Evolutionary conservation across 2,888 invertebrate species (phyloP).

Genomic region (Piscicola geometra): DNA sequence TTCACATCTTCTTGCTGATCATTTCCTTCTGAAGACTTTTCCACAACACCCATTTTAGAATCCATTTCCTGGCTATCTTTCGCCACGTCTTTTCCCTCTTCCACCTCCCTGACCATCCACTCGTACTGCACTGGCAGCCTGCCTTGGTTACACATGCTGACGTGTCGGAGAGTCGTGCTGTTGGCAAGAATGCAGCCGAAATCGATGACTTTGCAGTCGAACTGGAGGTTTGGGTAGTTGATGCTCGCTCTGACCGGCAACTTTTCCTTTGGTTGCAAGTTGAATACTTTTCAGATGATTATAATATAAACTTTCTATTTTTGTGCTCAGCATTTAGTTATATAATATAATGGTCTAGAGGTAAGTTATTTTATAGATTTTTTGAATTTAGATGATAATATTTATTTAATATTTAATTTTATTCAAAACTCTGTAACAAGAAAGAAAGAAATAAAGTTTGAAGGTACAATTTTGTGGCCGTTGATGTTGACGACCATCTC

Average conservation of each 20-base stretch:
- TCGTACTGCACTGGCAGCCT: conserved; percentile 59
- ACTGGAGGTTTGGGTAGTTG: conserved; percentile 66
- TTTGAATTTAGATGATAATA: not conserved
- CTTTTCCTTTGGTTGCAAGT: conserved; percentile 61
- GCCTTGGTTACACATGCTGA: conserved; percentile 60
- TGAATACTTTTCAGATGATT: conserved; percentile 27
- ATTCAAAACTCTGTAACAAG: not conserved
- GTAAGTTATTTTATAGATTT: too few species aligned
- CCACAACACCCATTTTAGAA: too few species aligned
- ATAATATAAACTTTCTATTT: conserved; percentile 13
- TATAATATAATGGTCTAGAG: too few species aligned
- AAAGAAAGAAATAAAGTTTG: not conserved
- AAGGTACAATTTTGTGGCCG: not conserved
- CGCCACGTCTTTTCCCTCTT: not conserved
- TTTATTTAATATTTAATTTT: too few species aligned
- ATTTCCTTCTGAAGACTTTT: not conserved
- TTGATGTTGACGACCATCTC: not conserved
- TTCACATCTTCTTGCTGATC: conserved; percentile 14
- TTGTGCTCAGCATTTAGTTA: not conserved
- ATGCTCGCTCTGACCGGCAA: conserved; percentile 65
- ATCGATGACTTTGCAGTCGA: conserved; percentile 61
- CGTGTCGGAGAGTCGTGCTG: conserved; percentile 56
- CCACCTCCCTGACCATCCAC: conserved; percentile 51
- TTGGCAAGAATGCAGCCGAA: conserved; percentile 64
- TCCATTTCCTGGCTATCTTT: not conserved